Conservation (phyloP, 2,797 vertebrate species). For the Benthosema pterotum region DNA sequence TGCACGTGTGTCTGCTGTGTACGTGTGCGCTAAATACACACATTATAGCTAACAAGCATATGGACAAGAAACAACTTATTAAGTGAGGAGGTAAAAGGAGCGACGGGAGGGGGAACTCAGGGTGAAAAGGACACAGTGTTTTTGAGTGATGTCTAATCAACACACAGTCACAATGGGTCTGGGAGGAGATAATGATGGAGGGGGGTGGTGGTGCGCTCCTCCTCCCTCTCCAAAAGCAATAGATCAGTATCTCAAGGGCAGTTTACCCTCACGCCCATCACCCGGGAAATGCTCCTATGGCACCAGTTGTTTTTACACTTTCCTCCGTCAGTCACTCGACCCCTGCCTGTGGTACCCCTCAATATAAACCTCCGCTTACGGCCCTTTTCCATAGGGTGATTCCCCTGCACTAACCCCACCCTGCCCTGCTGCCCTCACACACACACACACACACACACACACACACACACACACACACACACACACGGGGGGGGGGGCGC, state of each 20-base stretch:
- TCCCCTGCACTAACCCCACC: constrained; percentile 6
- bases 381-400: background rate
- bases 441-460: no score
- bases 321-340: constrained; percentile 41
- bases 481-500: no score
- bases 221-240: constrained; percentile 45
- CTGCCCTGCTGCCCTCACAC: no score
- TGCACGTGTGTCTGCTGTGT: background rate
- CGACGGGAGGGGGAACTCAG: constrained; percentile 7
- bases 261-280: constrained; percentile 47
- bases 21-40: constrained; percentile 7
- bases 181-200: constrained; percentile 40
- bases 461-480: no score
- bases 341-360: constrained; percentile 18
- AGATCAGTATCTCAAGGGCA: constrained; percentile 71
- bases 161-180: constrained; percentile 36
- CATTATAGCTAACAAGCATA: constrained; percentile 14
- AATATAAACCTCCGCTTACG: constrained; percentile 20
- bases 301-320: constrained; percentile 39
- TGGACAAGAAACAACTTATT: background rate
- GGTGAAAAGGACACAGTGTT: constrained; percentile 6
- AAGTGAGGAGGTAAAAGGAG: background rate
- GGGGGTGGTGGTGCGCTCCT: constrained; percentile 41
- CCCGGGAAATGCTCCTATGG: constrained; percentile 25
- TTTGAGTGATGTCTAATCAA: constrained; percentile 66